Percentiles rank a stretch among this genome's conserved stretches.
phyloP scores from a whole-genome alignment of 2,797 vertebrate genomes.

The Tolypeutes matacus region DNA sequence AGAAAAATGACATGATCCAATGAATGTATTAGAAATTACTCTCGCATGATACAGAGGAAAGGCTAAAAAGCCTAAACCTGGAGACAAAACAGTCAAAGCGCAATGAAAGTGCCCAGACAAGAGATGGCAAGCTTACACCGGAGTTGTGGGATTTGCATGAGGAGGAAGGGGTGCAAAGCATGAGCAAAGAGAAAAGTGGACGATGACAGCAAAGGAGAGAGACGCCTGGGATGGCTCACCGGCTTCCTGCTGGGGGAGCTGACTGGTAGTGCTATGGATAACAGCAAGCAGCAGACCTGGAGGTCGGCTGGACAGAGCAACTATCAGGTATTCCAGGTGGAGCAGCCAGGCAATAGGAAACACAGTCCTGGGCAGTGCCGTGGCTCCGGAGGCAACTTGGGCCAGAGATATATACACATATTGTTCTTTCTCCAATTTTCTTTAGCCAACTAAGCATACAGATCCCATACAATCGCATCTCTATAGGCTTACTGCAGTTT shows the following conservation, averaged over 20 bases:
- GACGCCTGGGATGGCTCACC: fast-evolving
- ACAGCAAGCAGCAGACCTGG: neutral
- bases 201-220: neutral
- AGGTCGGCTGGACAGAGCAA: neutral
- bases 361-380: too few species aligned
- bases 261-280: too few species aligned
- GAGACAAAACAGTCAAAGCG: neutral
- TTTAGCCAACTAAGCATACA: neutral
- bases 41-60: neutral
- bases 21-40: neutral
- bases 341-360: neutral
- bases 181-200: neutral
- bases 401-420: neutral
- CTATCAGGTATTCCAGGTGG: too few species aligned
- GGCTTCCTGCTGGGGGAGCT: neutral
- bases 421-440: too few species aligned
- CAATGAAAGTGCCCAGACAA: neutral
- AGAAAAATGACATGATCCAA: neutral
- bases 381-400: neutral
- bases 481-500: neutral
- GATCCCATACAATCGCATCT: neutral
- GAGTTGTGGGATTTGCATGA: neutral
- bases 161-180: neutral
- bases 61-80: neutral
- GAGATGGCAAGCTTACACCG: neutral